Evolutionary conservation across 2,113 vertebrate species (phyloP).

Genomic region (Rhinogobius similis): DNA sequence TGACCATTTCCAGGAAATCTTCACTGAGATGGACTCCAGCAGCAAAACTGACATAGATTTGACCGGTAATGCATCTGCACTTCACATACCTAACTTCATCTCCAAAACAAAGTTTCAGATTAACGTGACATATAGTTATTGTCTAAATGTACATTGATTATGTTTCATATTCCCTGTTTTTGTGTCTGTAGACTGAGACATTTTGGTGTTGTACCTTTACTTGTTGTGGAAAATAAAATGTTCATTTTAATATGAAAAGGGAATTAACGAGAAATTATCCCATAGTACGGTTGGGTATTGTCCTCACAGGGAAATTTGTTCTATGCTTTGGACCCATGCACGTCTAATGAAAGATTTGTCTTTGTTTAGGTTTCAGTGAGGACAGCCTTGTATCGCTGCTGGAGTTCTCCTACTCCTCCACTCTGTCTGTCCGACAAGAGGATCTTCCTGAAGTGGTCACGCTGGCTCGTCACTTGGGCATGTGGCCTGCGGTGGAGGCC

Average conservation of each 20-base stretch:
- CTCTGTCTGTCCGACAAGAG: constrained; percentile 71
- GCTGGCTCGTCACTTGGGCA: constrained; percentile 82
- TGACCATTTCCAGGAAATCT: constrained; percentile 83
- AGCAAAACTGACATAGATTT: constrained; percentile 76
- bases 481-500: constrained; percentile 82
- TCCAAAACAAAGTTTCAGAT: not conserved
- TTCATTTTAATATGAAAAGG: too few species aligned
- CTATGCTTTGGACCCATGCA: not conserved
- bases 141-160: too few species aligned
- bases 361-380: constrained; percentile 76
- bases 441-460: constrained; percentile 78
- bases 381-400: constrained; percentile 79
- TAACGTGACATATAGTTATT: not conserved
- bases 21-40: constrained; percentile 76
- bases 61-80: constrained; percentile 66
- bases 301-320: too few species aligned
- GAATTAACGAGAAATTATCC: too few species aligned
- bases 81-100: not conserved
- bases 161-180: too few species aligned
- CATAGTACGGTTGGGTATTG: too few species aligned
- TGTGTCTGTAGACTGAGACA: too few species aligned
- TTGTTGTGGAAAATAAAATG: not conserved
- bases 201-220: not conserved
- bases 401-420: constrained; percentile 84
- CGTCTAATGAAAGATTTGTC: constrained; percentile 30